Evolutionary conservation across 2,113 vertebrate species (phyloP), one percentile per base, ranked within the genome.

Genomic region (Rhea pennata): DNA sequence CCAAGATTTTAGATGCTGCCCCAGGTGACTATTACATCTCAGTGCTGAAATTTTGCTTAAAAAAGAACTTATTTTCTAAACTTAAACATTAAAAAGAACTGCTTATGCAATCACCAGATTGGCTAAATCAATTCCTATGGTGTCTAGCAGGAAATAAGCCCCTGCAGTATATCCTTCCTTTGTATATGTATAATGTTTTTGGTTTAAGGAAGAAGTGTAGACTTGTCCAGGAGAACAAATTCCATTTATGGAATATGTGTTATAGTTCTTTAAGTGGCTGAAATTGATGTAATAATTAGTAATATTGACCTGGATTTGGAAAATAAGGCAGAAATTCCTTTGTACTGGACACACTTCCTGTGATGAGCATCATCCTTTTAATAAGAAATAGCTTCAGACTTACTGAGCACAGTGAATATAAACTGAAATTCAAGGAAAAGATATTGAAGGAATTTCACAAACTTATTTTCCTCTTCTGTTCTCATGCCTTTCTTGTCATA

Each of bases 261-360:
- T 61, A 44, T 61, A 78, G 48, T 62, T 31, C 14, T 93, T 73
- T 76, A 31, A 66, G 56, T 66, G 56, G 17, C 53, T 92, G 62
- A 61, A 90, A 88, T 36, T 53, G 61, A 61, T 88, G 61, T 31
- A 86, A 33, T 61, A 74, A 33, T 59, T 92, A 72, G 61, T 61
- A 75, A n/a, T 69, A 78, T 82, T 87, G 86, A 79, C 81, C 10
- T 72, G 33, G 58, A 56, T 64, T 72, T 92, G 51, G 56, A 82
- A 95, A 94, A 87, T 53, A 87, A 88, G 26, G 27, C 20, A 84
- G 40, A 88, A 71, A 61, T 88, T 81, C 39, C 15, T 75, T 92
- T 87, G 61, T 87, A 31, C 9, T 51, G 40, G 75, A 12, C 22
- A 27, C 5, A 7, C 22, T 86, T 96, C 42, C n/a, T 78, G 33